Conservation (phyloP, 1,140 invertebrate genomes). For the Wasmannia auropunctata region DNA sequence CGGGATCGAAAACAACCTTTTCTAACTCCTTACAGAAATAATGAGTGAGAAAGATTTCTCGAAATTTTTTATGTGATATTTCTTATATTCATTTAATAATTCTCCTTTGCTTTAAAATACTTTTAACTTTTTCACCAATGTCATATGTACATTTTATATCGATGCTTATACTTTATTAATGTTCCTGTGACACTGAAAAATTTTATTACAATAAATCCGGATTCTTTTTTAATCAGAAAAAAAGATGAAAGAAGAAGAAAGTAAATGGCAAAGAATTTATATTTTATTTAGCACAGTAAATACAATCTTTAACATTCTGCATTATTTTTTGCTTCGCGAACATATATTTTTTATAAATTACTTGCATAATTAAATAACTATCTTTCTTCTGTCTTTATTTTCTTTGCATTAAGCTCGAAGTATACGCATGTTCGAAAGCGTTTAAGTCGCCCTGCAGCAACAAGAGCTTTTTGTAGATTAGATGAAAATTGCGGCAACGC, state of each 20-base stretch:
- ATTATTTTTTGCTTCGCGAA: background rate
- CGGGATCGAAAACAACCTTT: background rate
- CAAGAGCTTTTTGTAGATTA: background rate
- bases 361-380: background rate
- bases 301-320: background rate
- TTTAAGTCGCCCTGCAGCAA: background rate
- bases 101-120: background rate
- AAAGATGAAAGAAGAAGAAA: background rate
- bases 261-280: background rate
- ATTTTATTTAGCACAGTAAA: background rate
- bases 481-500: background rate
- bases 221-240: background rate
- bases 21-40: background rate
- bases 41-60: background rate
- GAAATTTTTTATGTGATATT: slow-evolving; percentile 21
- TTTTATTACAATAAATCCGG: background rate
- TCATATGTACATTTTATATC: background rate
- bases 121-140: background rate
- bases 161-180: background rate
- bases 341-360: background rate
- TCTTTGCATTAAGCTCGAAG: background rate
- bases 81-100: background rate
- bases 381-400: background rate
- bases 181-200: background rate
- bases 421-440: background rate